Evolutionary conservation across 2,888 invertebrate species (phyloP).

Genomic region (Anagyrus pseudococci): DNA sequence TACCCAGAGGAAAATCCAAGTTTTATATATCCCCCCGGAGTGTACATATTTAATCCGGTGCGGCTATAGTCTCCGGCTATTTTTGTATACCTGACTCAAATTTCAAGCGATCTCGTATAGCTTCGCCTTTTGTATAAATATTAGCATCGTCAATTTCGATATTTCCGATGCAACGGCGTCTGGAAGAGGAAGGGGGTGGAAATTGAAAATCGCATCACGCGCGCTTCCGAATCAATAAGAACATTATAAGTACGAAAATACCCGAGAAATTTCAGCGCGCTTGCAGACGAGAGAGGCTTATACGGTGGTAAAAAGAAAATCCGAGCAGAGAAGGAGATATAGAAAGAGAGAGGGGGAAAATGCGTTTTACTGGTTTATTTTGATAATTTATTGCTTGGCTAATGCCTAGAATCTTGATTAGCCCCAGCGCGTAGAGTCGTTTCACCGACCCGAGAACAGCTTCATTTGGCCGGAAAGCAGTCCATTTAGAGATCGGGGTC

Average conservation of each 20-base stretch:
- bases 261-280: neutral
- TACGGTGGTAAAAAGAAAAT: too few species aligned
- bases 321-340: neutral
- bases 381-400: conserved; percentile 11
- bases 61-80: too few species aligned
- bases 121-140: too few species aligned
- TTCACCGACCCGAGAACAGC: conserved; percentile 23
- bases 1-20: too few species aligned
- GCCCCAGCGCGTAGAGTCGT: conserved; percentile 19
- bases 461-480: conserved; percentile 32
- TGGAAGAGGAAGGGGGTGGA: too few species aligned
- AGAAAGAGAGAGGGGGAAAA: neutral
- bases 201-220: neutral
- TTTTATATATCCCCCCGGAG: too few species aligned
- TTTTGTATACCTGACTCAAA: too few species aligned
- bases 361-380: conserved; percentile 10
- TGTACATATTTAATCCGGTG: too few species aligned
- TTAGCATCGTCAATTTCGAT: too few species aligned
- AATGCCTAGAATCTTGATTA: conserved; percentile 24
- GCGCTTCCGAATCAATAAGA: neutral
- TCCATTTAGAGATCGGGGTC: conserved; percentile 33
- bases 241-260: neutral
- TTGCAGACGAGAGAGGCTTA: neutral
- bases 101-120: too few species aligned
- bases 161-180: too few species aligned